A percentile compares a stretch with the other conserved stretches of the same genome.
Evolutionary conservation across 2,888 invertebrate genomes (phyloP).

Genomic region (Hypolimnas misippus): DNA sequence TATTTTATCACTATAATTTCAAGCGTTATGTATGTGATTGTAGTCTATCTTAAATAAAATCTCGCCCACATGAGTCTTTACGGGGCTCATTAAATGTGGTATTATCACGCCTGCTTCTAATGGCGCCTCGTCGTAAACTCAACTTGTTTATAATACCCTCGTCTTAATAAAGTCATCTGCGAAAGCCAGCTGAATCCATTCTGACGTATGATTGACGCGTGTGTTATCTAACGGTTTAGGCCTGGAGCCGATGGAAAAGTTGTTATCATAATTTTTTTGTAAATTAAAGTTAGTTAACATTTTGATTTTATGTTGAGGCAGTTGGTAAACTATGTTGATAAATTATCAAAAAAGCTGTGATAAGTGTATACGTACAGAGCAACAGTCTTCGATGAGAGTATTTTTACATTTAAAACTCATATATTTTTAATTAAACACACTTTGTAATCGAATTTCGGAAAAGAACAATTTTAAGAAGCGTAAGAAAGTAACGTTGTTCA

Average conservation of each 20-base stretch:
- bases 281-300: neutral
- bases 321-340: too few relatives aligned
- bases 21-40: neutral
- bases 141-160: conserved; percentile 19
- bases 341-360: too few relatives aligned
- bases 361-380: too few relatives aligned
- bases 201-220: conserved; percentile 17
- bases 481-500: too few relatives aligned
- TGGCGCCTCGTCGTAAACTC: conserved; percentile 7
- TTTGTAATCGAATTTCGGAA: too few relatives aligned
- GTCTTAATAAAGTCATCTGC: conserved; percentile 17
- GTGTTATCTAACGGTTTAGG: conserved; percentile 3
- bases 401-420: too few relatives aligned
- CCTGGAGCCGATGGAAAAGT: neutral
- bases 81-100: conserved; percentile 3
- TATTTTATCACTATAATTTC: neutral
- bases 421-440: too few relatives aligned
- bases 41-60: conserved; percentile 3
- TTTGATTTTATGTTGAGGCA: too few relatives aligned
- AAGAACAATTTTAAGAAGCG: too few relatives aligned
- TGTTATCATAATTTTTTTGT: neutral
- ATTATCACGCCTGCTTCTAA: neutral
- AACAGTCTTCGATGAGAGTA: too few relatives aligned
- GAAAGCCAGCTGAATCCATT: neutral
- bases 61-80: neutral